phyloP scores from a whole-genome alignment of 1,140 invertebrate species.

The Diploscapter pachys region DNA sequence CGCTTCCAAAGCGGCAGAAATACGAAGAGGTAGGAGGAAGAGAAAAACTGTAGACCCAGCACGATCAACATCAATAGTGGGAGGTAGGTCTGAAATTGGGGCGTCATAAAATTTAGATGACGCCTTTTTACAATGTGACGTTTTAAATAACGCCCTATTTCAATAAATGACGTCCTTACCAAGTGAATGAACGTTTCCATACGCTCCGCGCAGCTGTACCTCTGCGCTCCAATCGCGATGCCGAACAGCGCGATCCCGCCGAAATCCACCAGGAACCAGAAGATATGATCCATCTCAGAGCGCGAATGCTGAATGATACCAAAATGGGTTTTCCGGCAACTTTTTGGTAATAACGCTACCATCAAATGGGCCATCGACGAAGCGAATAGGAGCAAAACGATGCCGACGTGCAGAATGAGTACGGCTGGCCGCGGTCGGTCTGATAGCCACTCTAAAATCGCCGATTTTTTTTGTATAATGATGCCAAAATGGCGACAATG shows the following conservation, averaged over 20 bases:
- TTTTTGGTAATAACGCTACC: slow-evolving; percentile 21
- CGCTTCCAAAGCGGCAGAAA: slow-evolving; percentile 37
- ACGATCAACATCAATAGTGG: slow-evolving; percentile 35
- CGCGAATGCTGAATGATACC: slow-evolving; percentile 40
- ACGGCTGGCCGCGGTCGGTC: slow-evolving; percentile 11
- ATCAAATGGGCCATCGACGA: slow-evolving; percentile 46
- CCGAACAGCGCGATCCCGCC: slow-evolving; percentile 44
- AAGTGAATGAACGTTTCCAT: slow-evolving; percentile 22
- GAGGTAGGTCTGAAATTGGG: slow-evolving; percentile 31
- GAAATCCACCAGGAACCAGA: slow-evolving; percentile 49
- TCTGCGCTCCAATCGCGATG: slow-evolving; percentile 43
- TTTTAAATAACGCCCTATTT: neutral
- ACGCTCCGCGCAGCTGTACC: slow-evolving; percentile 33
- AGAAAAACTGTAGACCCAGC: slow-evolving; percentile 40
- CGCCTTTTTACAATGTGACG: slow-evolving; percentile 14
- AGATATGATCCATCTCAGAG: slow-evolving; percentile 42
- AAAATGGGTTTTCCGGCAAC: neutral
- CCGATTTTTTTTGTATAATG: too few species aligned
- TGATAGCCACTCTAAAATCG: too few species aligned
- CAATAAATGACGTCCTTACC: slow-evolving; percentile 14
- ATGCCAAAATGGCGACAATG: slow-evolving; percentile 23
- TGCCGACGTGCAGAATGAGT: slow-evolving; percentile 38
- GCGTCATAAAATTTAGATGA: neutral
- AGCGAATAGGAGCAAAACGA: slow-evolving; percentile 36
- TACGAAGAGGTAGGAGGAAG: slow-evolving; percentile 40